Conservation (phyloP, 2,113 vertebrate species). For the Spheniscus mendiculus region DNA sequence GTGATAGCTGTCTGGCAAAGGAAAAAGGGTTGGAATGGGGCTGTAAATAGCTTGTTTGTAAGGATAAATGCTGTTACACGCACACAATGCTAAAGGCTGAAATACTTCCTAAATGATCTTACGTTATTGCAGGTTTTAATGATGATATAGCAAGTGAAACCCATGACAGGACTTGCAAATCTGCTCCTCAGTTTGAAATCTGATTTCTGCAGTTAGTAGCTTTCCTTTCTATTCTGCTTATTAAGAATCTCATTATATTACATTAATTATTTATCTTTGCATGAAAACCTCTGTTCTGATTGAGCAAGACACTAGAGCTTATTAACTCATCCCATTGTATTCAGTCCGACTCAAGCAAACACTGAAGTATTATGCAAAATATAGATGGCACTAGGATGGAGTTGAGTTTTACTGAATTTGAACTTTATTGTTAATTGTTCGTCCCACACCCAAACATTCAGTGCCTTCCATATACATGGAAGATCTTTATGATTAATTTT, state of each 20-base stretch:
- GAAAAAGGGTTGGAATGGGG: not conserved
- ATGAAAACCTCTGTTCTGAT: slow-evolving; percentile 10
- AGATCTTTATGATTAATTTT: not conserved
- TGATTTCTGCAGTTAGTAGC: not conserved
- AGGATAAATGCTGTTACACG: not conserved
- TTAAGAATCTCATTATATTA: not conserved
- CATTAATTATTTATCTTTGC: slow-evolving; percentile 46
- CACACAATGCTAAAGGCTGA: not conserved
- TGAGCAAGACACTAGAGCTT: not conserved
- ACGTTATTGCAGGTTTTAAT: not conserved
- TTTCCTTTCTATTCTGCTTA: not conserved
- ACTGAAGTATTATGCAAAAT: not conserved
- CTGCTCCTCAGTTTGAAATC: not conserved
- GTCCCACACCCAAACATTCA: not conserved
- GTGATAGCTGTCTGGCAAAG: not conserved
- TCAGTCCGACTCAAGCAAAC: not conserved
- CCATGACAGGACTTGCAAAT: not conserved
- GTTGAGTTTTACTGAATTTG: not conserved
- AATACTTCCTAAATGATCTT: not conserved
- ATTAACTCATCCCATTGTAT: not conserved
- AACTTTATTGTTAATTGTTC: not conserved
- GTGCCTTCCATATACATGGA: not conserved
- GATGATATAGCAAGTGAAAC: not conserved
- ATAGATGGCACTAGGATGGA: not conserved
- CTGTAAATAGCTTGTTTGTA: not conserved